These are phyloP conservation scores for Crocallis elinguaria DNA, from an alignment of 2,888 invertebrate species.

Conservation along the genomic window DNA sequence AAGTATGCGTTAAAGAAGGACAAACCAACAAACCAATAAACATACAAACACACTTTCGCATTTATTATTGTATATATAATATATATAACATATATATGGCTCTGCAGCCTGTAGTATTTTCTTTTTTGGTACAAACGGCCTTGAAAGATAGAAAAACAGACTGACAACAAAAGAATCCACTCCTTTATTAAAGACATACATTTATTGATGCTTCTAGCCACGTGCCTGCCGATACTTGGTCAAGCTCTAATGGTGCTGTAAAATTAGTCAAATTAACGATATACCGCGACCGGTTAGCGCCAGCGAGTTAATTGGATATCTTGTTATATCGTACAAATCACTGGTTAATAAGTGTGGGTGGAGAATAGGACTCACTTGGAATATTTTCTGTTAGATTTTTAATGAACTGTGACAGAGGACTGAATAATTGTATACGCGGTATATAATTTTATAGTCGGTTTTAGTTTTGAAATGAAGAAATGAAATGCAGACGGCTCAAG, in stretches of 20 bases:
- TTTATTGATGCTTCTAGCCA: slow-evolving; percentile 40
- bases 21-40: too few species aligned
- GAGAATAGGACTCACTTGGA: slow-evolving; percentile 23
- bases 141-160: neutral
- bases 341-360: slow-evolving; percentile 42
- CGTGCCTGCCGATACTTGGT: slow-evolving; percentile 45
- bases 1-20: too few species aligned
- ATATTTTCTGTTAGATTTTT: slow-evolving; percentile 4
- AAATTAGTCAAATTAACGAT: slow-evolving; percentile 59
- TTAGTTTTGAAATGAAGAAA: too few species aligned
- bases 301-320: slow-evolving; percentile 46
- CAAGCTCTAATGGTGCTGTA: slow-evolving; percentile 45
- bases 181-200: too few species aligned
- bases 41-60: too few species aligned
- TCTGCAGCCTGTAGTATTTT: too few species aligned
- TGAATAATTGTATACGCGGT: neutral
- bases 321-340: slow-evolving; percentile 49
- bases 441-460: neutral
- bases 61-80: too few species aligned
- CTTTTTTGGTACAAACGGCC: neutral
- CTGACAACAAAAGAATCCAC: too few species aligned
- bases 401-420: slow-evolving; percentile 1
- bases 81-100: too few species aligned
- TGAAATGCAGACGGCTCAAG: too few species aligned
- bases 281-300: slow-evolving; percentile 53